Percentiles rank a stretch among this genome's conserved stretches.
Evolutionary conservation across 2,888 invertebrate species (phyloP).

Genomic region (Willowsia nigromaculata): DNA sequence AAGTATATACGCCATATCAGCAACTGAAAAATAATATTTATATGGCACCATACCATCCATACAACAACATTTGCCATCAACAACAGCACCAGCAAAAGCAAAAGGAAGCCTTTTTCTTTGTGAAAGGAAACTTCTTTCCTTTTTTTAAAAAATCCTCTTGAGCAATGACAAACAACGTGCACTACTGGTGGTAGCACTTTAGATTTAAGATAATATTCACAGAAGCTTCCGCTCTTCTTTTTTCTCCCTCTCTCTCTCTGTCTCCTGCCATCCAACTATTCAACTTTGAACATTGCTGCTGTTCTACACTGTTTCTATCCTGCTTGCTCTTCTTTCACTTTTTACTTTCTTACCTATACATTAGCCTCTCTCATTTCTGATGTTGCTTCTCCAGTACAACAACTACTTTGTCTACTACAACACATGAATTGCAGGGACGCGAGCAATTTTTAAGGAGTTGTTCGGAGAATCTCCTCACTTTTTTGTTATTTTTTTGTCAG

Average conservation of each 20-base stretch:
- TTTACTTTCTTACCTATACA: not conserved
- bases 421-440: conserved; percentile 14
- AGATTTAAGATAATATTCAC: conserved; percentile 63
- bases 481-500: not conserved
- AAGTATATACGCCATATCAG: not conserved
- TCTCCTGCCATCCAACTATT: not conserved
- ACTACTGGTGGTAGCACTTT: conserved; percentile 55
- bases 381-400: not conserved
- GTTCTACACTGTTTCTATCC: not conserved
- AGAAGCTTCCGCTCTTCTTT: conserved; percentile 46
- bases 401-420: not conserved
- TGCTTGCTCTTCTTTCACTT: not conserved
- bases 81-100: not conserved
- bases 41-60: not conserved
- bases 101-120: conserved; percentile 14
- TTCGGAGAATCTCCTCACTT: conserved; percentile 5
- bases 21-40: not conserved
- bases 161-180: conserved; percentile 61
- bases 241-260: conserved; percentile 9
- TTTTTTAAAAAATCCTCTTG: conserved; percentile 47
- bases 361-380: not conserved
- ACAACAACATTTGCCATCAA: not conserved
- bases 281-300: conserved; percentile 19
- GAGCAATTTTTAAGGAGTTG: conserved; percentile 7
- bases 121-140: conserved; percentile 23